Evolutionary conservation across 2,113 vertebrate species (phyloP).

Genomic region (Poeciliopsis occidentalis): DNA sequence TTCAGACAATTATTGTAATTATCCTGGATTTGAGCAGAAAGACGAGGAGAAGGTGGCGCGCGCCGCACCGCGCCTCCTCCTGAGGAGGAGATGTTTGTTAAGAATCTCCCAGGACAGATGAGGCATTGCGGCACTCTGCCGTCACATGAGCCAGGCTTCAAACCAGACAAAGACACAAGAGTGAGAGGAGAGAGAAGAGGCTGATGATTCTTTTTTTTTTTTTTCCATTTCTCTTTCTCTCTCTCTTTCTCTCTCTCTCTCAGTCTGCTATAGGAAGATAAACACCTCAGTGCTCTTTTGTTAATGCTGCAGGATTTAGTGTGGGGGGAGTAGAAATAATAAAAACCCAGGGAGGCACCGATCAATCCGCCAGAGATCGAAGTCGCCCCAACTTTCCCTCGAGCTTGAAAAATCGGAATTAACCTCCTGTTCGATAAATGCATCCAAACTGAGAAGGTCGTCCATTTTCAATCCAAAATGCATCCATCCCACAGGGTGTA

Average conservation of each 20-base stretch:
- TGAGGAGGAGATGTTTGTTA: slow-evolving; percentile 66
- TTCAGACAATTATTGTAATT: slow-evolving; percentile 53
- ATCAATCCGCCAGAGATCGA: neutral
- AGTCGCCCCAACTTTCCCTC: neutral
- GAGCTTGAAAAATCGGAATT: neutral
- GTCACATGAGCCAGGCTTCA: slow-evolving; percentile 67
- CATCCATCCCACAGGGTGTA: too few species aligned
- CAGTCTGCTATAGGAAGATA: slow-evolving; percentile 46
- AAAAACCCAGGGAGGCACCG: slow-evolving; percentile 1
- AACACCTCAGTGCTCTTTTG: slow-evolving; percentile 59
- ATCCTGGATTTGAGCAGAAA: slow-evolving; percentile 41
- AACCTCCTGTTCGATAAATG: neutral
- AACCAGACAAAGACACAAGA: slow-evolving; percentile 73
- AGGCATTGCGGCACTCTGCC: slow-evolving; percentile 76
- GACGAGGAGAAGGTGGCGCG: slow-evolving; percentile 7
- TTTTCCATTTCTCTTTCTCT: slow-evolving; percentile 11
- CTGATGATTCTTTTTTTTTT: slow-evolving; percentile 20
- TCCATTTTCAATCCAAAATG: too few species aligned
- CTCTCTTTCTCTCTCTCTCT: slow-evolving; percentile 27
- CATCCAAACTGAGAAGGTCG: neutral
- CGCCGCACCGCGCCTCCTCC: slow-evolving; percentile 23
- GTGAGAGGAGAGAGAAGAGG: slow-evolving; percentile 46
- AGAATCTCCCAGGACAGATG: slow-evolving; percentile 72
- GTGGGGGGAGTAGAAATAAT: neutral
- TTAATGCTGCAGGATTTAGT: slow-evolving; percentile 23